phyloP scores from a whole-genome alignment of 2,888 invertebrate species.

The Euphydryas editha region DNA sequence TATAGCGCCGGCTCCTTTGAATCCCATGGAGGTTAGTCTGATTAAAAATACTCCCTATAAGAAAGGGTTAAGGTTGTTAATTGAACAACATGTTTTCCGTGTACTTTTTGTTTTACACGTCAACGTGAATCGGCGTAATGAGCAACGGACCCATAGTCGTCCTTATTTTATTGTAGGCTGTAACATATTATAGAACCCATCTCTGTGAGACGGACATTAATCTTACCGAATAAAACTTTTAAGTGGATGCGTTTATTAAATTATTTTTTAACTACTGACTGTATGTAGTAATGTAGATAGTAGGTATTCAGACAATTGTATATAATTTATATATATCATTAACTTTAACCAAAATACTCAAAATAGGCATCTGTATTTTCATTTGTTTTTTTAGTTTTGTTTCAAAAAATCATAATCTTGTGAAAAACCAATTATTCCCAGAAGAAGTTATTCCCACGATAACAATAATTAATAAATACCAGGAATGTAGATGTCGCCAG shows the following conservation, averaged over 20 bases:
- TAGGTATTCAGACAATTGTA: no score
- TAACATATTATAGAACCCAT: constrained; percentile 53
- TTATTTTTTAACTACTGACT: not conserved
- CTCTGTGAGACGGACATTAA: constrained; percentile 45
- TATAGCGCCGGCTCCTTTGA: constrained; percentile 62
- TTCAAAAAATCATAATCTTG: no score
- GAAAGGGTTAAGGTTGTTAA: constrained; percentile 5
- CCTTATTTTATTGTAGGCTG: constrained; percentile 50
- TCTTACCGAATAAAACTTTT: constrained; percentile 47
- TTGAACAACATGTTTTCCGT: not conserved
- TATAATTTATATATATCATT: not conserved
- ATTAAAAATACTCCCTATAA: constrained; percentile 19
- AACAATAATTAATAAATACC: constrained; percentile 20
- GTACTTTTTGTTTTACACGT: constrained; percentile 66
- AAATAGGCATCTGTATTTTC: no score
- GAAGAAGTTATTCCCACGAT: constrained; percentile 8
- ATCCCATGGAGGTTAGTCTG: constrained; percentile 17
- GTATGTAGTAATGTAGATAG: no score
- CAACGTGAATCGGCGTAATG: constrained; percentile 60
- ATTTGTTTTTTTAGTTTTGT: no score
- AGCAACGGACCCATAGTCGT: constrained; percentile 45
- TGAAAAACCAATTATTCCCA: not conserved
- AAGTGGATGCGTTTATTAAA: constrained; percentile 30
- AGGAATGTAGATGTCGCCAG: constrained; percentile 23
- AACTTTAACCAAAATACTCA: not conserved